phyloP scores from a whole-genome alignment of 1,140 invertebrate species.

The Drosophila guanche region DNA sequence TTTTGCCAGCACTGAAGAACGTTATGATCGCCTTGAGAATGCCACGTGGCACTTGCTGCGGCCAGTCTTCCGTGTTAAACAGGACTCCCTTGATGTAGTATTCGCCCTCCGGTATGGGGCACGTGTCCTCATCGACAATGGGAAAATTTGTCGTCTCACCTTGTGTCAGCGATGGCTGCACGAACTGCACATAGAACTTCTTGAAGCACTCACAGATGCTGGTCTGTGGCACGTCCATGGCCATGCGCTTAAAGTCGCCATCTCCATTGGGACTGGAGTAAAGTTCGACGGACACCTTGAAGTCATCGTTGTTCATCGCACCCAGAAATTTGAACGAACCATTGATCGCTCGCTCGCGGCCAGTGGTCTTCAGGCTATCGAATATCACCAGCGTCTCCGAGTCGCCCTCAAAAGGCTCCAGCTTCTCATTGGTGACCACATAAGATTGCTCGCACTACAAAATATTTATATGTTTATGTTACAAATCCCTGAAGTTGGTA shows the following conservation, averaged over 20 bases:
- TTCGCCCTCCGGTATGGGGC: slow-evolving; percentile 68
- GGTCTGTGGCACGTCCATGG: slow-evolving; percentile 73
- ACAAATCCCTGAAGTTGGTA: no score
- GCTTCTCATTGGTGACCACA: slow-evolving; percentile 65
- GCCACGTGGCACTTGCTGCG: slow-evolving; percentile 72
- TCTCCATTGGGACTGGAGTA: slow-evolving; percentile 72
- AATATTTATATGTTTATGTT: no score
- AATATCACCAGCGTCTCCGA: slow-evolving; percentile 64
- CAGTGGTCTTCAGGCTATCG: slow-evolving; percentile 50
- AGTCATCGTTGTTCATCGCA: slow-evolving; percentile 72
- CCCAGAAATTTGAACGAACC: slow-evolving; percentile 61
- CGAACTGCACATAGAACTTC: slow-evolving; percentile 76
- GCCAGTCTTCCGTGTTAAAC: slow-evolving; percentile 73
- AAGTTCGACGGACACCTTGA: slow-evolving; percentile 73
- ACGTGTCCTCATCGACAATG: slow-evolving; percentile 61
- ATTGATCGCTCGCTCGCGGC: slow-evolving; percentile 64
- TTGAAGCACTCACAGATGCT: slow-evolving; percentile 77
- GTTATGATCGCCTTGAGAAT: slow-evolving; percentile 72
- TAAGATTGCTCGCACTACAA: slow-evolving; percentile 65
- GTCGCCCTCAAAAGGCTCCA: slow-evolving; percentile 71
- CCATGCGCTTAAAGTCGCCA: slow-evolving; percentile 72
- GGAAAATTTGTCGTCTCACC: slow-evolving; percentile 74
- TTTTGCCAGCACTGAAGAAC: slow-evolving; percentile 56
- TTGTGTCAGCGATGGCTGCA: slow-evolving; percentile 62
- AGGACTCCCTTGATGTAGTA: slow-evolving; percentile 64